Conservation (phyloP, 2,888 invertebrate genomes). For the Tiliacea citrago region DNA sequence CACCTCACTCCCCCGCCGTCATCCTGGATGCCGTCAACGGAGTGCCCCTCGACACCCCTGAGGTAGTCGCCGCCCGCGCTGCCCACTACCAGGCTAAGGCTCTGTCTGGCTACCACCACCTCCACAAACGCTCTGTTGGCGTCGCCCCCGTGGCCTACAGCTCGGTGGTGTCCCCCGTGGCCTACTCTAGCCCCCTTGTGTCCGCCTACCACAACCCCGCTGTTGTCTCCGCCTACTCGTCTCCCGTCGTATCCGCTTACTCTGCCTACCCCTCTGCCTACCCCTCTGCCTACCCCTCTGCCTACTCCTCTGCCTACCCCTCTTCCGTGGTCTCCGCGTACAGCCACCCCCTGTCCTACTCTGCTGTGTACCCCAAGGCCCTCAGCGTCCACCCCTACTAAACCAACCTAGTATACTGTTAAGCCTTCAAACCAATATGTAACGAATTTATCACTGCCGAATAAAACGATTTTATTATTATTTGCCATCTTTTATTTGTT, state of each 20-base stretch:
- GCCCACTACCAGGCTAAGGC: conserved; percentile 87
- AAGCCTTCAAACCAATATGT: conserved; percentile 32
- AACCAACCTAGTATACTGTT: conserved; percentile 44
- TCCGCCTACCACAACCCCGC: conserved; percentile 71
- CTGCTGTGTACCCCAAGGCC: conserved; percentile 77
- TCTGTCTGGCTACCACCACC: conserved; percentile 81
- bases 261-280: conserved; percentile 10
- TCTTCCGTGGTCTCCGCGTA: conserved; percentile 67
- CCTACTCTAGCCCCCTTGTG: conserved; percentile 68
- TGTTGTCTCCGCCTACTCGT: conserved; percentile 65
- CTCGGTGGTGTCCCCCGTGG: conserved; percentile 74
- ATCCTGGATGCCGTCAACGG: conserved; percentile 85
- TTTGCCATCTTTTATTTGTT: conserved; percentile 42
- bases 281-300: neutral
- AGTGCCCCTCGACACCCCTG: conserved; percentile 88
- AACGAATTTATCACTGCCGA: conserved; percentile 71
- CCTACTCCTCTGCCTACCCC: conserved; percentile 26
- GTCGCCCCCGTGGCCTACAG: conserved; percentile 76
- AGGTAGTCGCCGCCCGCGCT: conserved; percentile 87
- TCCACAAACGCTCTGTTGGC: conserved; percentile 82
- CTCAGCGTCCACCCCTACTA: conserved; percentile 83
- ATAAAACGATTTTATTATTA: conserved; percentile 68
- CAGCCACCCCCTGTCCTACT: conserved; percentile 63
- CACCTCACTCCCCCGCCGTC: conserved; percentile 85
- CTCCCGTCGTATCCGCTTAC: conserved; percentile 52